Conservation (phyloP, 2,797 vertebrate species). For the Centropyge bicolor region DNA sequence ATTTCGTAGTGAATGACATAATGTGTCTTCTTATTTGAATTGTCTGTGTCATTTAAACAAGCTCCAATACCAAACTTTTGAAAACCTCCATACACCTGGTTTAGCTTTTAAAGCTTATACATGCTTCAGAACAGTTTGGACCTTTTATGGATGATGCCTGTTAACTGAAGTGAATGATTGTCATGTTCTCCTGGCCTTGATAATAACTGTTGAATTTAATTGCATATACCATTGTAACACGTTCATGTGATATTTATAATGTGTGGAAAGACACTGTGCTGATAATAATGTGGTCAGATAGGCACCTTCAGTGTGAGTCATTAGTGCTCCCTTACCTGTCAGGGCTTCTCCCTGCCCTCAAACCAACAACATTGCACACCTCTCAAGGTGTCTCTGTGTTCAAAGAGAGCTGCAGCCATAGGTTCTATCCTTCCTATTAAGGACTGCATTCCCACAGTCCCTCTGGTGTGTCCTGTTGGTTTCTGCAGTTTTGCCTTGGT, state of each 20-base stretch:
- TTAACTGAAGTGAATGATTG: slow-evolving; percentile 23
- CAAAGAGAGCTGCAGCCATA: slow-evolving; percentile 72
- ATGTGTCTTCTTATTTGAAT: slow-evolving; percentile 45
- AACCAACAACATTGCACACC: slow-evolving; percentile 57
- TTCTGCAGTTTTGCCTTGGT: slow-evolving; percentile 68
- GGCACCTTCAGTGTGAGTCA: slow-evolving; percentile 58
- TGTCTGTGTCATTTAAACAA: slow-evolving; percentile 21
- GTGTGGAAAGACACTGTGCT: background rate
- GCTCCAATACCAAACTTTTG: slow-evolving; percentile 27
- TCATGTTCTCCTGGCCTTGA: background rate
- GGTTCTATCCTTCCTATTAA: slow-evolving; percentile 68
- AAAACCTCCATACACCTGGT: background rate
- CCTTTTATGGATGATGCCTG: background rate
- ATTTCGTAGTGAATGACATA: slow-evolving; percentile 49
- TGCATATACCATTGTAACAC: background rate
- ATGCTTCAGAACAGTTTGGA: background rate
- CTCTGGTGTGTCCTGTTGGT: slow-evolving; percentile 67
- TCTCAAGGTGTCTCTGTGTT: slow-evolving; percentile 77
- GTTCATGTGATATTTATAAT: slow-evolving; percentile 16
- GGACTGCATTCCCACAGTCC: slow-evolving; percentile 58
- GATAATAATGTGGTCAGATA: slow-evolving; percentile 6
- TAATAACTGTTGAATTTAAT: slow-evolving; percentile 7
- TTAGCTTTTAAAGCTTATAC: slow-evolving; percentile 16
- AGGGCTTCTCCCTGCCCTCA: slow-evolving; percentile 63
- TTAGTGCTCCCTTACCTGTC: slow-evolving; percentile 68